A percentile compares a stretch with the other conserved stretches of the same genome.
These are phyloP conservation scores for Solenodon paradoxus DNA, from an alignment of 2,113 vertebrate genomes.

Conservation along the genomic window DNA sequence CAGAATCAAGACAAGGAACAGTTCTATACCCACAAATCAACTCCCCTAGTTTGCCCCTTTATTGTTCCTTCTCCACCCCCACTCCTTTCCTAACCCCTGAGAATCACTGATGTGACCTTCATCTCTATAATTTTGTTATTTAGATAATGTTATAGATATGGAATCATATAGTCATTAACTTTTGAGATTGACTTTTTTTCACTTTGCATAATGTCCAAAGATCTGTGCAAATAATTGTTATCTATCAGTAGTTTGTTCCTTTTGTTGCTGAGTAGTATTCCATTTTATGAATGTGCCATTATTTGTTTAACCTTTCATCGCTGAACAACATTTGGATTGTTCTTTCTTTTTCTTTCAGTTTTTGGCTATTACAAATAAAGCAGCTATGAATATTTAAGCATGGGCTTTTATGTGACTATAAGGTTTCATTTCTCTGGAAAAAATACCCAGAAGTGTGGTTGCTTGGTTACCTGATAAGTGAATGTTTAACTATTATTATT, in stretches of 20 bases:
- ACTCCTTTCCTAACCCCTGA: too few species aligned
- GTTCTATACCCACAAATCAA: background rate
- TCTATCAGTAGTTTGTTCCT: background rate
- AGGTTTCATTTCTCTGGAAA: conserved; percentile 4
- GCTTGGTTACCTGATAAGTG: background rate
- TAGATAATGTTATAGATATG: background rate
- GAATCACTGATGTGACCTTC: background rate
- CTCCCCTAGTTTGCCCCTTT: background rate
- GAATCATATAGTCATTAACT: background rate
- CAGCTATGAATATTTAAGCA: background rate
- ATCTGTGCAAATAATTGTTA: background rate
- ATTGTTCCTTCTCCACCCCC: background rate
- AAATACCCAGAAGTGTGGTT: background rate
- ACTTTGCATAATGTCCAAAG: background rate
- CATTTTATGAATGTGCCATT: background rate
- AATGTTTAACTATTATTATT: too few species aligned
- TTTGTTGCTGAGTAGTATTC: background rate
- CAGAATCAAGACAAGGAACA: background rate
- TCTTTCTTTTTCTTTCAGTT: background rate
- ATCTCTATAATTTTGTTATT: background rate
- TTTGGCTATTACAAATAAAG: conserved; percentile 2
- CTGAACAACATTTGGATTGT: background rate
- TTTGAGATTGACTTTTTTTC: background rate
- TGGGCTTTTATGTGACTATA: background rate
- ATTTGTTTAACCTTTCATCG: background rate